Base-by-base conservation (phyloP, 2,888 invertebrate species). In the Lepeophtheirus nordmannii region DNA sequence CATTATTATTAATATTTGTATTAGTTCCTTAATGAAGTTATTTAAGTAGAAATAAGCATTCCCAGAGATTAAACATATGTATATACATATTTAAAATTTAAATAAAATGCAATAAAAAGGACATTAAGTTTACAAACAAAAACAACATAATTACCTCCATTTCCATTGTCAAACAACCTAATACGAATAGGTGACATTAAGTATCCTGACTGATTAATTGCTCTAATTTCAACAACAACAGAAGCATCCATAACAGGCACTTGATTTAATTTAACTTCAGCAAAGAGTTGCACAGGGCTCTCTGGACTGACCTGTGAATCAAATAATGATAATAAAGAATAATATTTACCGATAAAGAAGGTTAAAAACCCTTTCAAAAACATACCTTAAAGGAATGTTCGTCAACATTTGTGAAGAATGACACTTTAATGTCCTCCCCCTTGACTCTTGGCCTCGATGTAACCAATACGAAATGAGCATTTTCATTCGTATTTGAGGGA, bases 351-450 rank as follows among this genome's bases (percentile, higher is more conserved):
- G 41, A 41, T 10, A 41, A 41, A 41, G 14, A 41, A 41, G 41
- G 17, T n/a, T 2, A 46, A 46, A 46, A n/a, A 46, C 1, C 53
- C 1, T 7, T 58, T 30, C 7, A 5, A 3, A 53, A 17, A 7
- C 56, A 8, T 53, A 64, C 64, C 22, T 22, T 20, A 53, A 56
- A 22, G 14, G 39, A 20, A 56, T 41, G 46, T 17, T 23, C n/a
- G 22, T 64, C 57, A 14, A 41, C 53, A 37, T 64, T 64, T n/a
- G 56, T 64, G 14, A 22, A 56, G 39, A 64, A 30, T n/a, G 53
- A 58, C 10, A 64, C 41, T 17, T 56, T 22, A 17, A 64, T 23
- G n/a, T 64, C 57, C 22, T 46, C 46, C 7, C 22, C 41, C 11
- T 37, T 22, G n/a, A 37, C 14, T 5, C 30, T 23, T 46, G 64